Conservation (phyloP, 2,113 vertebrate genomes). For the Crypturellus undulatus region DNA sequence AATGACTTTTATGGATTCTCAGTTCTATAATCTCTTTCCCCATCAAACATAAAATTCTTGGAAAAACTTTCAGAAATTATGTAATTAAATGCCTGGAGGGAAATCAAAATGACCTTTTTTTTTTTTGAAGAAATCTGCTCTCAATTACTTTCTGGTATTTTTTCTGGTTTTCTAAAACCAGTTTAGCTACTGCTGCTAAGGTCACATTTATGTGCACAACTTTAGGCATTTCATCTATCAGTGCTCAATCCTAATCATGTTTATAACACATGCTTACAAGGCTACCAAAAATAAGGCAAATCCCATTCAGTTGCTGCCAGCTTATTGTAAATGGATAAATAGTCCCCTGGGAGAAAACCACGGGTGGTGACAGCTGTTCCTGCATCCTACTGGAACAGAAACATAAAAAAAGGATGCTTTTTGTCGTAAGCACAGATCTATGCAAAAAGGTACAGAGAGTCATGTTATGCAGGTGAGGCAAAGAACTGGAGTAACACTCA, state of each 20-base stretch:
- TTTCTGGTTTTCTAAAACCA: slow-evolving; percentile 26
- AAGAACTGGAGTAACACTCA: not conserved
- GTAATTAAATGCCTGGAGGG: not conserved
- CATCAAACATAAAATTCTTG: not conserved
- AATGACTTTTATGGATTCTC: not conserved
- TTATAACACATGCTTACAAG: slow-evolving; percentile 14
- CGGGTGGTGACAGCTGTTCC: slow-evolving; percentile 18
- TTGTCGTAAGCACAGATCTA: not conserved
- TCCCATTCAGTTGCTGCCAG: slow-evolving; percentile 31
- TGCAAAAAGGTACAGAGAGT: not conserved
- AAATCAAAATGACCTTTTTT: not conserved
- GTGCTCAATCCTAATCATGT: not conserved
- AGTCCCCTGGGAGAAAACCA: slow-evolving; percentile 24
- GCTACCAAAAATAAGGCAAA: slow-evolving; percentile 10
- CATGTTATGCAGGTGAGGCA: not conserved
- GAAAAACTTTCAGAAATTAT: not conserved
- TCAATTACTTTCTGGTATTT: not conserved
- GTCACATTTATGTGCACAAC: not conserved
- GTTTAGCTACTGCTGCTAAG: not conserved
- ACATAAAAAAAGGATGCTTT: not conserved
- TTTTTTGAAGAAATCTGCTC: not conserved
- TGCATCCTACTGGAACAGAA: slow-evolving; percentile 18
- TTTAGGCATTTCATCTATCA: slow-evolving; percentile 1
- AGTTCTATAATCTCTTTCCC: not conserved
- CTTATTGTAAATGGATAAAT: slow-evolving; percentile 43